A percentile compares a stretch with the other conserved stretches of the same genome.
Evolutionary conservation across 1,140 invertebrate species (phyloP).

Genomic region (Subanguina moxae): DNA sequence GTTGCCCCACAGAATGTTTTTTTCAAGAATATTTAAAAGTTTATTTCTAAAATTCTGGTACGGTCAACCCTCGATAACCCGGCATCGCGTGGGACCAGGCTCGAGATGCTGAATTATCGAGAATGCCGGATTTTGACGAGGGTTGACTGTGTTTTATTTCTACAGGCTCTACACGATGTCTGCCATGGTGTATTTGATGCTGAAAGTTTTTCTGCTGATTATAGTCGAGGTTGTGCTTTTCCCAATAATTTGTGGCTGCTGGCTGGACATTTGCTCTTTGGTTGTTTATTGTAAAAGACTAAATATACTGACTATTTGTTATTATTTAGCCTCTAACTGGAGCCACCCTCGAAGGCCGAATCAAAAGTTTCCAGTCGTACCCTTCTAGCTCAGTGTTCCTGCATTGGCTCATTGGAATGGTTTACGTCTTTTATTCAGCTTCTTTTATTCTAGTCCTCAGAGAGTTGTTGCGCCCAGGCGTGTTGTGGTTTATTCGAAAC

Average conservation of each 20-base stretch:
- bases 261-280: conserved; percentile 94
- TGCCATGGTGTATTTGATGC: conserved; percentile 90
- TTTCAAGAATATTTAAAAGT: too few relatives aligned
- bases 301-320: background rate
- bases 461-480: conserved; percentile 72
- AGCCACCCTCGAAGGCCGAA: conserved; percentile 65
- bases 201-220: conserved; percentile 83
- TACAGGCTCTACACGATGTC: conserved; percentile 71
- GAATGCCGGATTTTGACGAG: too few relatives aligned
- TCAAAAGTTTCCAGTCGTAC: conserved; percentile 77
- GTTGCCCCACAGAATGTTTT: too few relatives aligned
- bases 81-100: too few relatives aligned
- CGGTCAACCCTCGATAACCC: too few relatives aligned
- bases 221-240: conserved; percentile 93
- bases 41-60: too few relatives aligned
- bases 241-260: conserved; percentile 94
- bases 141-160: conserved; percentile 11
- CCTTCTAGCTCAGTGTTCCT: conserved; percentile 95
- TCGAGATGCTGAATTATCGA: too few relatives aligned
- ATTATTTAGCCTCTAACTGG: conserved; percentile 36
- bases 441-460: conserved; percentile 87
- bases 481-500: conserved; percentile 68
- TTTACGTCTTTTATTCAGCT: conserved; percentile 98
- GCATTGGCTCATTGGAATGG: conserved; percentile 98
- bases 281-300: conserved; percentile 44